Evolutionary conservation across 64 coral and sea anemone species (phyloP), one percentile per base, ranked within the genome.

Genomic region (Dendronephthya gigantea): DNA sequence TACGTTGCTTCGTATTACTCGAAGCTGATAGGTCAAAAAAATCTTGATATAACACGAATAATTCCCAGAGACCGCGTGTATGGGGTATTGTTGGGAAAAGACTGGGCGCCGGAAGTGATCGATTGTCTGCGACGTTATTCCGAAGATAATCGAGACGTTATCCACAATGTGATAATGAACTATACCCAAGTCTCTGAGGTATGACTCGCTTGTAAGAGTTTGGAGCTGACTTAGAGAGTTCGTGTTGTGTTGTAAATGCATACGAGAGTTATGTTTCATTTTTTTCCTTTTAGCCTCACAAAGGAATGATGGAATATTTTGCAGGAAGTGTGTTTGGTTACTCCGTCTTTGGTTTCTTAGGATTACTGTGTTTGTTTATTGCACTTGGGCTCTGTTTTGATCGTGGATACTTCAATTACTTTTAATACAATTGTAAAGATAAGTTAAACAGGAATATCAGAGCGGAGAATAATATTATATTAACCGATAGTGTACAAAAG

Each of bases 1-100:
- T 79, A 79, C 72, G 32, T 79, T 19, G 72, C 72, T 0, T 79
- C 72, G 25, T 79, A 79, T 79, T 79, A 79, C 17, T 79, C 72
- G 1, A 9, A 79, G 1, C 36, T 79, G 72, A 34, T 79, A 39
- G 2, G 15, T 16, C 19, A 34, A 15, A 79, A 79, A 19, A 79
- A 79, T 36, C 25, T 79, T 15, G 72, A 30, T 39, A 79, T 79
- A 6, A 33, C 29, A 1, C 72, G 72, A 9, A 39, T 79, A 12
- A 79, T 79, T 12, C 72, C 72, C 9, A 9, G 72, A 36, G 36
- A 35, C 30, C 72, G 72, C 36, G 72, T 19, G 4, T 79, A 79
- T 34, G 72, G 72, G 11, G 36, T 79, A 33, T 36, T 79, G 72
- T 79, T 79, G 37, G 72, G 72, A 36, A 79, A 34, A 34, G 36